phyloP scores from a whole-genome alignment of 2,113 vertebrate genomes.

The Indicator indicator region DNA sequence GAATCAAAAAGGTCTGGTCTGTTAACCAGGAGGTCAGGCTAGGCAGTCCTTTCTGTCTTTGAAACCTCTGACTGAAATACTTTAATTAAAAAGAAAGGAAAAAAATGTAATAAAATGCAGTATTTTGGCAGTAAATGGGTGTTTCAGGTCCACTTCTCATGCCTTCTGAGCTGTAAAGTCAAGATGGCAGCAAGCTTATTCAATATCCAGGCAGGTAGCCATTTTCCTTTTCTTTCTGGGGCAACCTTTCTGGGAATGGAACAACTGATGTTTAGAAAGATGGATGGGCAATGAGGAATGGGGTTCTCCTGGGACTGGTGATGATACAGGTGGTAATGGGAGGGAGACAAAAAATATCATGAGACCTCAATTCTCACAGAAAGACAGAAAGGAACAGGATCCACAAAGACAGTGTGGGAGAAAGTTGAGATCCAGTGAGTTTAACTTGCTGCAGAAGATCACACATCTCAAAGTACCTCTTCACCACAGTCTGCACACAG shows the following conservation, averaged over 20 bases:
- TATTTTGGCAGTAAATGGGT: not conserved
- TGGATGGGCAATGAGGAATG: fast-evolving
- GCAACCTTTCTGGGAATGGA: fast-evolving
- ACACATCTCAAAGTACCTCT: not conserved
- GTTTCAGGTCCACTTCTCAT: not conserved
- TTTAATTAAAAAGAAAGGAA: constrained; percentile 45
- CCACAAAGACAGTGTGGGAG: not conserved
- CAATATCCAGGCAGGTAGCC: not conserved
- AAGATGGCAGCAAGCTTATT: not conserved
- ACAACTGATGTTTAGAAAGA: not conserved
- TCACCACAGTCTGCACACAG: not conserved
- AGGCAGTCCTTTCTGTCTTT: not conserved
- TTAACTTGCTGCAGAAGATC: not conserved
- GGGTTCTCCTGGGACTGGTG: not conserved
- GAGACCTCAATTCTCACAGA: not conserved
- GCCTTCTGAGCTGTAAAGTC: not conserved
- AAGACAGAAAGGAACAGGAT: not conserved
- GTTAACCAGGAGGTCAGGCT: not conserved
- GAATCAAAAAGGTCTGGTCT: constrained; percentile 1
- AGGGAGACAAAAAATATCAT: not conserved
- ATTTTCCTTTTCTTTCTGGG: not conserved
- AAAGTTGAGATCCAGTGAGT: not conserved
- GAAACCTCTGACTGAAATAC: not conserved
- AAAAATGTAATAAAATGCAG: not conserved
- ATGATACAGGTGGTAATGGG: not conserved